phyloP scores from a whole-genome alignment of 2,113 vertebrate species.

The Meleagris gallopavo region DNA sequence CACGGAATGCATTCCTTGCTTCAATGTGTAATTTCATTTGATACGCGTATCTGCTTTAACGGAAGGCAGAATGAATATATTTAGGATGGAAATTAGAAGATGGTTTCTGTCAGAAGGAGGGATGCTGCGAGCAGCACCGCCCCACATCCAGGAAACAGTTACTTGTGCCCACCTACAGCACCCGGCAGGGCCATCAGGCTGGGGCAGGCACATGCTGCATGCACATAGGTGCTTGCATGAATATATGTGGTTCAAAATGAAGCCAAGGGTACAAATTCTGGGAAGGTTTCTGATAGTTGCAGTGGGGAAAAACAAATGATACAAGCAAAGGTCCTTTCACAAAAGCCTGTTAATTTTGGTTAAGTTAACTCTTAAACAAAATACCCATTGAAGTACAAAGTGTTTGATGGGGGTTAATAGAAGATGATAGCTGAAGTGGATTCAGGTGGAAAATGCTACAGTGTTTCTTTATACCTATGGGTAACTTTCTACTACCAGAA shows the following conservation, averaged over 20 bases:
- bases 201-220: accelerated
- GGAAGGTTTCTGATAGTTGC: not conserved
- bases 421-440: not conserved
- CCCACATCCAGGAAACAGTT: not conserved
- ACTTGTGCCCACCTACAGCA: accelerated
- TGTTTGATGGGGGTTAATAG: not conserved
- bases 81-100: slow-evolving; percentile 18
- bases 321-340: not conserved
- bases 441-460: not conserved
- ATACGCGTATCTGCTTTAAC: not conserved
- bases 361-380: not conserved
- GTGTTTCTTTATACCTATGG: not conserved
- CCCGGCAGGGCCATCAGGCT: accelerated
- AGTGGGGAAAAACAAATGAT: not conserved
- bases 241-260: accelerated
- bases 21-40: slow-evolving; percentile 48
- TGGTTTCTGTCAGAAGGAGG: not conserved
- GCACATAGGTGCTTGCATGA: accelerated
- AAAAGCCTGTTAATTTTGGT: not conserved
- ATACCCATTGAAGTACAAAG: not conserved
- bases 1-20: not conserved
- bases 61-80: not conserved
- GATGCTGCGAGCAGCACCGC: not conserved
- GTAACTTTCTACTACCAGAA: not conserved
- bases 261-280: not conserved